Evolutionary conservation across 2,888 invertebrate genomes (phyloP), one percentile per base, ranked within the genome.

Genomic region (Cataglyphis albicans): DNA sequence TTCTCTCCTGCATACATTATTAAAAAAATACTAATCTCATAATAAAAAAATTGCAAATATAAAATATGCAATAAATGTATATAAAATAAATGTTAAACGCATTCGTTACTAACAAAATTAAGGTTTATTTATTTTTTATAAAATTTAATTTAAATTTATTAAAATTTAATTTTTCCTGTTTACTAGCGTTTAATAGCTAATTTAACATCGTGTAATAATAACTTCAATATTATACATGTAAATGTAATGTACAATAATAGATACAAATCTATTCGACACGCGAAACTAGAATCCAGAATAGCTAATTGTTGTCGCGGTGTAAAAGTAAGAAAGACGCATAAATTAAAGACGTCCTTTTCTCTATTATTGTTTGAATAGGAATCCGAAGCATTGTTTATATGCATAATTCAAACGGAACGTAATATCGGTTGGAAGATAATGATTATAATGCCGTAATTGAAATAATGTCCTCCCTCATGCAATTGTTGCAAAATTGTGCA

Each of bases 261-360:
- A 6, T 52, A 25, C 4, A 55, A 75, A 35, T 25, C 35, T 73
- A 35, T 21, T 35, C 0, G 35, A 35, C 1, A n/a, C 38, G 48
- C 38, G 2, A 52, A 68, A 55, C 41, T 52, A 78, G 21, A 78
- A 72, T 72, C 57, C 59, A 48, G 74, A 73, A 80, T 67, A 21
- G 32, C 18, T 32, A 21, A 78, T 21, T 18, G n/a, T 72, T 15
- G 18, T 57, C 25, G 48, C n/a, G 44, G 25, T 21, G 59, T 73
- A 59, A 80, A 73, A 74, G 35, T 80, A 73, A 80, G 74, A 78
- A 32, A 78, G 32, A 59, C 21, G 44, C 7, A 61, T 59, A 41
- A 82, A 44, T 76, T 76, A 65, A 65, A 82, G 61, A 29, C 38
- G 61, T 81, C 52, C 82, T 82, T 82, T 82, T 61, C 38, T 65